phyloP scores from a whole-genome alignment of 2,797 vertebrate species.

The Cichlasoma orientale region DNA sequence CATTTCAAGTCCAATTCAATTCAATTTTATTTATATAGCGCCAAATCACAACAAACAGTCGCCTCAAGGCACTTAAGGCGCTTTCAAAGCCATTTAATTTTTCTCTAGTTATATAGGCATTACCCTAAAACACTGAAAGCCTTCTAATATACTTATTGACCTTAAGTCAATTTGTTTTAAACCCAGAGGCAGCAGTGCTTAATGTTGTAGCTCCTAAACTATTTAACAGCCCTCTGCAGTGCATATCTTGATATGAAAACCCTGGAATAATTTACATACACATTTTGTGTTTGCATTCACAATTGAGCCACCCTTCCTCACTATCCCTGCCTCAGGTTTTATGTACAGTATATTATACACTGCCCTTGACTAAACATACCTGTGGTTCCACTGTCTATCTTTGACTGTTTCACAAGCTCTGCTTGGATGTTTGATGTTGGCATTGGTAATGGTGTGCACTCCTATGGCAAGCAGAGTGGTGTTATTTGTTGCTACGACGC shows the following conservation, averaged over 20 bases:
- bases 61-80: too few species aligned
- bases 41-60: too few species aligned
- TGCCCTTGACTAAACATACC: not conserved
- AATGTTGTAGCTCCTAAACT: not conserved
- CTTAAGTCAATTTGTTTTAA: not conserved
- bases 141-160: not conserved
- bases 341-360: not conserved
- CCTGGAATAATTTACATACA: not conserved
- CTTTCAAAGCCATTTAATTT: not conserved
- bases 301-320: not conserved
- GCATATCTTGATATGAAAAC: not conserved
- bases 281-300: not conserved
- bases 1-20: not conserved
- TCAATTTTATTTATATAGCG: too few species aligned
- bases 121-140: not conserved
- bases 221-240: not conserved
- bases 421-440: slow-evolving; percentile 60
- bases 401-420: slow-evolving; percentile 15
- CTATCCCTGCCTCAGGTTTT: not conserved
- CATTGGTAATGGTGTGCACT: slow-evolving; percentile 13
- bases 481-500: slow-evolving; percentile 66
- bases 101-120: not conserved
- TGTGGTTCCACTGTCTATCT: not conserved
- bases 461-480: slow-evolving; percentile 59
- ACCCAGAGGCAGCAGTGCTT: not conserved